Evolutionary conservation across 2,797 vertebrate species (phyloP), one percentile per base, ranked within the genome.

Genomic region (Streptopelia turtur): DNA sequence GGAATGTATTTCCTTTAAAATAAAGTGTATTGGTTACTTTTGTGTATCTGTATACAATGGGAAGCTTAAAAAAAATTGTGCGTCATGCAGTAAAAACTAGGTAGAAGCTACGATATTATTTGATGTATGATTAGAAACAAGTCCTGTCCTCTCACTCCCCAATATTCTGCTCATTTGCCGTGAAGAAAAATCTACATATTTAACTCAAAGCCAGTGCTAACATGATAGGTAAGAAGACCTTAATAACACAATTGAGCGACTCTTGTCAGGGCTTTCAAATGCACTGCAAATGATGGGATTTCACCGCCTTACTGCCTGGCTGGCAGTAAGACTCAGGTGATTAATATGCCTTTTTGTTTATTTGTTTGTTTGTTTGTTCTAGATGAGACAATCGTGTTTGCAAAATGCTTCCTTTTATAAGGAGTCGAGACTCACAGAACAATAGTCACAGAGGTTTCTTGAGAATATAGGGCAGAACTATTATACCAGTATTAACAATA

Each of bases 131-230:
- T 31, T 93, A n/a, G 71, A 77, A 81, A 71, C 69, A 75, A 50
- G 64, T 89, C 72, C 41, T 92, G 3, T 77, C 16, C 57, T 78
- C 5, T 49, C 56, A 79, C 47, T 93, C 89, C 87, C 80, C 90
- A 96, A 30, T 71, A 76, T 75, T 93, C 53, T 94, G 61, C 79
- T 92, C 25, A 83, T 89, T 89, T 94, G 71, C 68, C 86, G 71
- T 71, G 63, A 89, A 91, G 83, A 86, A 77, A 94, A 92, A 88
- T 95, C 65, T 77, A 31, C 52, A 53, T 59, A 84, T 87, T 71
- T 76, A 95, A 92, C 95, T 94, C 89, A 94, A 96, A 95, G 95
- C 64, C 84, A 92, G 83, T 49, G 78, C 84, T 63, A 75, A 61
- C 64, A 87, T 1, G 89, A 71, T 21, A 83, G 94, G 93, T 84